Percentiles rank a stretch among this genome's conserved stretches.
Evolutionary conservation across 2,797 vertebrate species (phyloP).

Genomic region (Scleropages formosus): DNA sequence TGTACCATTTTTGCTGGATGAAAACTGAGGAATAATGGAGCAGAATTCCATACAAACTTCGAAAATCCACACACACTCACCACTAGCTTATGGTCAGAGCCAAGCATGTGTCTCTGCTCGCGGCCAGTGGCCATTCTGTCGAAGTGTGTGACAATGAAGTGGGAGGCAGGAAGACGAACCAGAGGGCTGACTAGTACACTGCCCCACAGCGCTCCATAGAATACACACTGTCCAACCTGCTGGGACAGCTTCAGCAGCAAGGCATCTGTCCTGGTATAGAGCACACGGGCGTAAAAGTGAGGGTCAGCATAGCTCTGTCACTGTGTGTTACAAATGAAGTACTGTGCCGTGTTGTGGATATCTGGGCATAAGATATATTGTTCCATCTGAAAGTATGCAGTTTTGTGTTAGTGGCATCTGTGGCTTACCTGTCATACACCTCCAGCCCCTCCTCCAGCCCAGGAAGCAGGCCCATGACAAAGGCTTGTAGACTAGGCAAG

Average conservation of each 20-base stretch:
- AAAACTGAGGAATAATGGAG: background rate
- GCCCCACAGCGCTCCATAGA: slow-evolving; percentile 89
- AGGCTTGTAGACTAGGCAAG: slow-evolving; percentile 93
- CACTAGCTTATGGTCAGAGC: slow-evolving; percentile 76
- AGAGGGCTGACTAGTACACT: slow-evolving; percentile 78
- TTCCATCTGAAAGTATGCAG: background rate
- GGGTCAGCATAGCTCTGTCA: background rate
- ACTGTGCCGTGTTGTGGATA: background rate
- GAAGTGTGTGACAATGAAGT: slow-evolving; percentile 88
- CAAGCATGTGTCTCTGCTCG: slow-evolving; percentile 85
- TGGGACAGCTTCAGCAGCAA: slow-evolving; percentile 82
- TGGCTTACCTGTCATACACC: slow-evolving; percentile 86
- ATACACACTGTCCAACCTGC: slow-evolving; percentile 85
- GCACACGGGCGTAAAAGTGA: background rate
- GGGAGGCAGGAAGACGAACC: slow-evolving; percentile 85
- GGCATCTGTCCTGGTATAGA: slow-evolving; percentile 77
- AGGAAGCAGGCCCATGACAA: slow-evolving; percentile 87
- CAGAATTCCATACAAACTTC: background rate
- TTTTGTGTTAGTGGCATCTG: background rate
- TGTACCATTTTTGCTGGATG: background rate
- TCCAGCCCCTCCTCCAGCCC: slow-evolving; percentile 94
- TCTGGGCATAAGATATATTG: background rate
- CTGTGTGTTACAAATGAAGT: background rate
- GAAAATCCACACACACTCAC: slow-evolving; percentile 64
- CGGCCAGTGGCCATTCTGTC: slow-evolving; percentile 69